Conservation (phyloP, 1,140 invertebrate genomes). For the Drosophila micromelanica region DNA sequence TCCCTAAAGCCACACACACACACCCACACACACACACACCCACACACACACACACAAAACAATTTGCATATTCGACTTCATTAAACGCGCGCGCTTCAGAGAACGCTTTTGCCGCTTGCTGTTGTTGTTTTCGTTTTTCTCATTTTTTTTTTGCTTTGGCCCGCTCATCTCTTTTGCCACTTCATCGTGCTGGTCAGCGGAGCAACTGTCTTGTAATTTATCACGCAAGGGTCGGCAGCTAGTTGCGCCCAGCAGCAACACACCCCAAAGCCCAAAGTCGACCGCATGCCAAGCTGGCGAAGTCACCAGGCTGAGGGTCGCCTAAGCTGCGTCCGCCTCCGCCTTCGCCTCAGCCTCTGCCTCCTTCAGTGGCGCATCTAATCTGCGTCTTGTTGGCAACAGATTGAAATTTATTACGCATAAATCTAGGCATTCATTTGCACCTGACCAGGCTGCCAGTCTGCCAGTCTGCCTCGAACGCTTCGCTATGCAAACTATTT, state of each 20-base stretch:
- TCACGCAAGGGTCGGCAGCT: conserved; percentile 40
- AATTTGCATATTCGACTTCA: conserved; percentile 80
- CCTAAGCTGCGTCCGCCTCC: neutral
- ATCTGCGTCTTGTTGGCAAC: conserved; percentile 80
- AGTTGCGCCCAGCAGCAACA: neutral
- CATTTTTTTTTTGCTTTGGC: conserved; percentile 10
- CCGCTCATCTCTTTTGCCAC: conserved; percentile 53
- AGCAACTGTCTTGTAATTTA: conserved; percentile 55
- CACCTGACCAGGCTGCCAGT: conserved; percentile 56
- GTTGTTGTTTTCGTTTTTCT: conserved; percentile 12
- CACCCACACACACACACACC: conserved; percentile 9
- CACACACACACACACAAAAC: conserved; percentile 1
- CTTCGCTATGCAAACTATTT: conserved; percentile 74
- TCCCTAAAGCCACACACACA: conserved; percentile 1
- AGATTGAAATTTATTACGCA: conserved; percentile 84
- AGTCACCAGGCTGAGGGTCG: neutral
- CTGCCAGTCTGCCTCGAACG: conserved; percentile 34
- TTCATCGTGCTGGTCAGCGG: conserved; percentile 47
- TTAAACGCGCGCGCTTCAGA: conserved; percentile 48
- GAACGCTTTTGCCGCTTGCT: conserved; percentile 30
- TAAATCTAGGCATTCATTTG: conserved; percentile 82
- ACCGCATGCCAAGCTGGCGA: conserved; percentile 37
- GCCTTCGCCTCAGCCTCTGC: conserved; percentile 1
- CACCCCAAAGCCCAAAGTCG: conserved; percentile 18
- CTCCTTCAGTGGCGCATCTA: conserved; percentile 35